phyloP scores from a whole-genome alignment of 2,113 vertebrate species.

The Lycaon pictus region DNA sequence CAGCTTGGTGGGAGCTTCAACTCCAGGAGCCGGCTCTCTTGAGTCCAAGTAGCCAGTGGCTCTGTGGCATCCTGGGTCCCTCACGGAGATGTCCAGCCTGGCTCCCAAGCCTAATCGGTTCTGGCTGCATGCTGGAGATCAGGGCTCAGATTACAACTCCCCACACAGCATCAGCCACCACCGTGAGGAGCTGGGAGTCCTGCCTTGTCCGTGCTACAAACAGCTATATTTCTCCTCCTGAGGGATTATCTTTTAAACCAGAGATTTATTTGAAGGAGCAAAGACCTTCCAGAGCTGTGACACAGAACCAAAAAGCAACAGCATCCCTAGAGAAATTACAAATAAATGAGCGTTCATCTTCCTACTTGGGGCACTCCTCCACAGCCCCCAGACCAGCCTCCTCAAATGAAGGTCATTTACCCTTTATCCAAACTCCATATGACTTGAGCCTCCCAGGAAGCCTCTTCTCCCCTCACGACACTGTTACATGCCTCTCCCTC shows the following conservation, averaged over 20 bases:
- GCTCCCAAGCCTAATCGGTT: background rate
- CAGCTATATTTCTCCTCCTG: background rate
- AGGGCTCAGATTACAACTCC: background rate
- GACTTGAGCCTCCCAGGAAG: background rate
- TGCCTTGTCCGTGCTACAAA: background rate
- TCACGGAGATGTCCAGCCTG: background rate
- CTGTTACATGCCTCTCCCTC: background rate
- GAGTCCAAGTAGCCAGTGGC: background rate
- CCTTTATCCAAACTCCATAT: background rate
- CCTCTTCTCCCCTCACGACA: background rate
- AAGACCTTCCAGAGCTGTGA: background rate
- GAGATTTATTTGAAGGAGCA: background rate
- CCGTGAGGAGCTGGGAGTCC: background rate
- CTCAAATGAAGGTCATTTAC: background rate
- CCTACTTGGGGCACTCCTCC: background rate
- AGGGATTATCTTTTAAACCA: conserved; percentile 10
- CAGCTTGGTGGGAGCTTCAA: background rate
- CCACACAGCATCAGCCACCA: background rate
- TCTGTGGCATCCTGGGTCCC: background rate
- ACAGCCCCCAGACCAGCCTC: background rate
- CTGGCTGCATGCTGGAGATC: background rate
- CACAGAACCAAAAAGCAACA: background rate
- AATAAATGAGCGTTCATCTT: background rate
- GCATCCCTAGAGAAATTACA: background rate
- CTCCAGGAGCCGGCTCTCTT: background rate